phyloP scores from a whole-genome alignment of 2,888 invertebrate genomes.

The Rhamnusium bicolor region DNA sequence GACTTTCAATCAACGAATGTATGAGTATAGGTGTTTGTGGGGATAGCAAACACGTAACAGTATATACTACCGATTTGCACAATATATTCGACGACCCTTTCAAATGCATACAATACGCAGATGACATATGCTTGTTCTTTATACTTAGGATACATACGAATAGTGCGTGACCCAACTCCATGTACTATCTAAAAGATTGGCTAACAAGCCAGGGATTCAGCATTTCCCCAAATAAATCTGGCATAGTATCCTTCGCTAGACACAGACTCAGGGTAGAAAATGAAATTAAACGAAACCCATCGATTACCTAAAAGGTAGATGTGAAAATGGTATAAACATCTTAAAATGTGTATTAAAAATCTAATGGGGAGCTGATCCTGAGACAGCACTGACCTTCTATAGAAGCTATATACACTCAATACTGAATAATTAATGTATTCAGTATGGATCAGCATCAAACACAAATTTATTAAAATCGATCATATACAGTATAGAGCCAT shows the following conservation, averaged over 20 bases:
- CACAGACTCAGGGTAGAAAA: neutral
- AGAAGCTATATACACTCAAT: too few species aligned
- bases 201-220: neutral
- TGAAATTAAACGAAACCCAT: neutral
- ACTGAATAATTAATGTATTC: too few species aligned
- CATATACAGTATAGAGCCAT: neutral
- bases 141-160: too few species aligned
- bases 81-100: neutral
- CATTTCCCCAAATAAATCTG: neutral
- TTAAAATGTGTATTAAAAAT: neutral
- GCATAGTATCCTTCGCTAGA: neutral
- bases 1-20: too few species aligned
- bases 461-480: neutral
- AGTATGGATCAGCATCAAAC: too few species aligned
- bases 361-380: too few species aligned
- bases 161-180: too few species aligned
- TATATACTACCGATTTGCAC: neutral
- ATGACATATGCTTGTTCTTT: neutral
- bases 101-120: neutral
- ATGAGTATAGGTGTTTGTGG: too few species aligned
- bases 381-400: too few species aligned
- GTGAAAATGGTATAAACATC: neutral
- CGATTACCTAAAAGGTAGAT: neutral
- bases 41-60: too few species aligned
- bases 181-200: neutral